These are phyloP conservation scores for Galagoides demidoff DNA, from an alignment of 2,797 vertebrate species.

Conservation along the genomic window DNA sequence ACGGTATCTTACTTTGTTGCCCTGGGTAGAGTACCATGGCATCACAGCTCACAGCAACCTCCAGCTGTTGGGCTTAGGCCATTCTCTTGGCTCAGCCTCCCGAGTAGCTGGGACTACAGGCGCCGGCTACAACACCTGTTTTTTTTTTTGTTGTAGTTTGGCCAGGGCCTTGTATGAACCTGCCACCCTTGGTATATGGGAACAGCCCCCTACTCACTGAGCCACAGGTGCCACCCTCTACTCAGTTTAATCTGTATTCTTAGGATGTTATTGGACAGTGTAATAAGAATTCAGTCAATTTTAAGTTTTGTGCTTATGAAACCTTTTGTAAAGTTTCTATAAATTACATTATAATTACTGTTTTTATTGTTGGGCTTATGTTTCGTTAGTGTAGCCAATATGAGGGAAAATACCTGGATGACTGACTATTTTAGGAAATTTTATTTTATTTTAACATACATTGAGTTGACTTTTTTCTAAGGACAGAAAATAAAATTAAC, in stretches of 20 bases:
- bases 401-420: neutral
- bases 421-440: neutral
- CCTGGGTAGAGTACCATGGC: too few relatives aligned
- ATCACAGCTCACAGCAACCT: too few relatives aligned
- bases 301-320: conserved; percentile 23
- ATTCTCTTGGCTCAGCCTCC: too few relatives aligned
- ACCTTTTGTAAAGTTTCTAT: conserved; percentile 5
- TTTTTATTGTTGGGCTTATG: neutral
- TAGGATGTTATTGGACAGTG: conserved; percentile 4
- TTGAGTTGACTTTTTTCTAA: conserved; percentile 55
- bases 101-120: too few relatives aligned
- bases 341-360: conserved; percentile 3
- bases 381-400: neutral
- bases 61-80: too few relatives aligned
- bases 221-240: too few relatives aligned
- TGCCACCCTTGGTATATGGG: too few relatives aligned
- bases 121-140: too few relatives aligned
- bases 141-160: too few relatives aligned
- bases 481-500: conserved; percentile 49
- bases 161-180: too few relatives aligned
- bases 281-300: conserved; percentile 59
- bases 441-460: neutral
- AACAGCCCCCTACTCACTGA: too few relatives aligned
- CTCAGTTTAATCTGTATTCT: neutral
- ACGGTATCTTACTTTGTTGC: too few relatives aligned